Conservation (phyloP, 2,797 vertebrate genomes). For the Anguilla obscura region DNA sequence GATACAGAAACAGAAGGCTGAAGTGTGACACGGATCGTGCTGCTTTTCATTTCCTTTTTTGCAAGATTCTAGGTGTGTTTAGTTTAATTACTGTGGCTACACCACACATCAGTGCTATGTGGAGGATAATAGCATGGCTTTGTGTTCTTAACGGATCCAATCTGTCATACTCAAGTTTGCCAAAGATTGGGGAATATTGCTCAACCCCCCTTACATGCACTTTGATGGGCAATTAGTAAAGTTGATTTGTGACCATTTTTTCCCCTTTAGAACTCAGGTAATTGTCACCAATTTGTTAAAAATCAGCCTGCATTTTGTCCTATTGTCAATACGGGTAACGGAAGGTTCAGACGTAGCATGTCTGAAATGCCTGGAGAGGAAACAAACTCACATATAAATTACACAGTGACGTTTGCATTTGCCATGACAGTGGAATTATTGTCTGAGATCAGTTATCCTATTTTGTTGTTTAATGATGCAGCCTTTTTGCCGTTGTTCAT, state of each 20-base stretch:
- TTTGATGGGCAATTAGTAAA: constrained; percentile 10
- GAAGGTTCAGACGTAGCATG: neutral
- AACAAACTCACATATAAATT: neutral
- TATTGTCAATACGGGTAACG: neutral
- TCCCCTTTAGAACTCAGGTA: neutral
- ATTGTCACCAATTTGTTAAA: constrained; percentile 7
- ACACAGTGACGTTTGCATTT: neutral
- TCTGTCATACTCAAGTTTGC: constrained; percentile 8
- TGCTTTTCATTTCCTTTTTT: neutral
- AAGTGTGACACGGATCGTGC: neutral
- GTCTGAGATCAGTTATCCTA: neutral
- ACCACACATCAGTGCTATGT: neutral
- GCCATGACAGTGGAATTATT: neutral
- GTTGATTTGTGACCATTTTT: constrained; percentile 3
- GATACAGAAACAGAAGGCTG: neutral
- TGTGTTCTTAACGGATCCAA: neutral
- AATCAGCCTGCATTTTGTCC: neutral
- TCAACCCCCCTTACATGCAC: neutral
- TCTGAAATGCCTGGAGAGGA: neutral
- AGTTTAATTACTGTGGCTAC: neutral
- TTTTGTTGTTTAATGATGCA: neutral
- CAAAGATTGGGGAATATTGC: neutral
- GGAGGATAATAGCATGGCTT: neutral
- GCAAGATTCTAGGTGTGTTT: neutral
- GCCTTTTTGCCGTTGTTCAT: neutral